Conservation (phyloP, 2,113 vertebrate species). For the Martes martes region DNA sequence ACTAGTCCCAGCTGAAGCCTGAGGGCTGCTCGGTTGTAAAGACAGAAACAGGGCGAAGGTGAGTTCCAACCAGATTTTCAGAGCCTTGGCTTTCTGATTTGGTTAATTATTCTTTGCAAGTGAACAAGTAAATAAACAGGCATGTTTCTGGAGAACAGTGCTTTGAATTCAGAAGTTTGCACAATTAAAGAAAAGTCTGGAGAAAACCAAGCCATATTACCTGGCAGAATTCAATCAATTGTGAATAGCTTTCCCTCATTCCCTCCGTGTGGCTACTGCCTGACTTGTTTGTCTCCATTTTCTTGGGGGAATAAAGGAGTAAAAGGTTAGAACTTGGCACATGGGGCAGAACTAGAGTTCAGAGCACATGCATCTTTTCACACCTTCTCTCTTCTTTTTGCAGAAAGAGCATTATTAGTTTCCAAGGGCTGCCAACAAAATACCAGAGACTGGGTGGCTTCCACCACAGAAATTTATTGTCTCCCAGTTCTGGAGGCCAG, state of each 20-base stretch:
- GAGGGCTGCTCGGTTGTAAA: neutral
- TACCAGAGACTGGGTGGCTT: neutral
- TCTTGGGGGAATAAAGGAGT: neutral
- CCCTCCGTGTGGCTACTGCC: accelerated
- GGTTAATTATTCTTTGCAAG: neutral
- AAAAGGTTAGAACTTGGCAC: neutral
- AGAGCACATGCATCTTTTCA: neutral
- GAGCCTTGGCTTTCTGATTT: slow-evolving; percentile 38
- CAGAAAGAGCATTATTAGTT: neutral
- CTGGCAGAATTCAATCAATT: neutral
- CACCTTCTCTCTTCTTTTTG: neutral
- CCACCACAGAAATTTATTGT: neutral
- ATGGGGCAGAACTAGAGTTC: neutral
- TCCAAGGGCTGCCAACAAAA: neutral
- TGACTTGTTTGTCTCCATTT: neutral
- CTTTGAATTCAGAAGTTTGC: neutral
- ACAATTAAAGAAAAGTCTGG: neutral
- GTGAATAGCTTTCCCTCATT: neutral
- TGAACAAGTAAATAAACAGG: neutral
- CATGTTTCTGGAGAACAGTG: neutral
- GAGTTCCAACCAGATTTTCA: neutral
- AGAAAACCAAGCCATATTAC: slow-evolving; percentile 4
- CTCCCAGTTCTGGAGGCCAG: too few species aligned
- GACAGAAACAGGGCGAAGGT: neutral
- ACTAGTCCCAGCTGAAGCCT: neutral